Evolutionary conservation across 2,797 vertebrate species (phyloP).

Genomic region (Acestrorhynchus altus): DNA sequence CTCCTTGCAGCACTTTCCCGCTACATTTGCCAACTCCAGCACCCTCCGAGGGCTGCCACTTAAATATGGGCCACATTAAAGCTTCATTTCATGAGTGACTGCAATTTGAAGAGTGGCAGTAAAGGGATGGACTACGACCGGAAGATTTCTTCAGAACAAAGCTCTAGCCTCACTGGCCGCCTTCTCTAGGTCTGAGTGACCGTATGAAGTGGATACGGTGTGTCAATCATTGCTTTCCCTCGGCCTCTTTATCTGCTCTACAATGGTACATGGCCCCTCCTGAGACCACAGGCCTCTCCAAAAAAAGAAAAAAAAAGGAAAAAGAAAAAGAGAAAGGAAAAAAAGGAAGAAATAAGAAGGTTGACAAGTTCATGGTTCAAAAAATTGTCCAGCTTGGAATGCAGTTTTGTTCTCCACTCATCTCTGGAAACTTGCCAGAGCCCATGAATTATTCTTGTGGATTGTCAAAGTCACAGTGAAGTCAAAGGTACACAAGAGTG

Average conservation of each 20-base stretch:
- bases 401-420: constrained; percentile 69
- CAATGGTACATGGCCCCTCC: constrained; percentile 64
- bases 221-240: constrained; percentile 53
- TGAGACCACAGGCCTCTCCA: constrained; percentile 54
- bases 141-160: constrained; percentile 43
- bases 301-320: constrained; percentile 12
- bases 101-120: constrained; percentile 45
- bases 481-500: constrained; percentile 78
- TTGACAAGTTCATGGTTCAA: constrained; percentile 62
- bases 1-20: constrained; percentile 24
- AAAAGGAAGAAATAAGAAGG: constrained; percentile 19
- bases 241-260: constrained; percentile 57
- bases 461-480: constrained; percentile 82
- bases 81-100: constrained; percentile 53
- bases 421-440: constrained; percentile 68
- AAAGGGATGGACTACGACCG: constrained; percentile 29
- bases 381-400: constrained; percentile 71
- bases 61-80: constrained; percentile 52
- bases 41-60: constrained; percentile 45
- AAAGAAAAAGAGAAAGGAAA: background rate
- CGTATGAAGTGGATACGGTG: constrained; percentile 63
- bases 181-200: constrained; percentile 37
- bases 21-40: constrained; percentile 34
- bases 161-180: constrained; percentile 33
- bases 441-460: constrained; percentile 81